These are phyloP conservation scores for Epirrhoe alternata DNA, from an alignment of 2,888 invertebrate genomes.

Conservation along the genomic window DNA sequence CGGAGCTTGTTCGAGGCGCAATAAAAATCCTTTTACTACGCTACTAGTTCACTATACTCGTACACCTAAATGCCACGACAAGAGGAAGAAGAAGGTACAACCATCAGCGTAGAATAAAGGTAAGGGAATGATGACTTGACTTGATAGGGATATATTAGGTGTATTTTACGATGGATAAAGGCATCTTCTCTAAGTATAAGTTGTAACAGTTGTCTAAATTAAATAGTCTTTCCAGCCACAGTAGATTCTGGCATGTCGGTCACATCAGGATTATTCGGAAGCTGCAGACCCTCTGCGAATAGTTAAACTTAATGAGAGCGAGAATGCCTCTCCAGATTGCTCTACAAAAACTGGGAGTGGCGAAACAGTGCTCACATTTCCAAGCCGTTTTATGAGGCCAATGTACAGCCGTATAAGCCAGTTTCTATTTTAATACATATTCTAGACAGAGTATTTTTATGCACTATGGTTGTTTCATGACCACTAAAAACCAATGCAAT, in stretches of 20 bases:
- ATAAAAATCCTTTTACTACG: too few species aligned
- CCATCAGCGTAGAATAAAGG: too few species aligned
- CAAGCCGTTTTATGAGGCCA: slow-evolving; percentile 19
- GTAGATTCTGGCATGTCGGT: slow-evolving; percentile 42
- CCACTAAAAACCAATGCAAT: too few species aligned
- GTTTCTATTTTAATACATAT: neutral
- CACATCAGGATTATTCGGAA: slow-evolving; percentile 54
- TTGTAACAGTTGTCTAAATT: neutral
- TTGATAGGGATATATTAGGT: too few species aligned
- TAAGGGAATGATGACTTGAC: too few species aligned
- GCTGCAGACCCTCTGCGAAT: slow-evolving; percentile 61
- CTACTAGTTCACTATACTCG: too few species aligned
- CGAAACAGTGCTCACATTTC: slow-evolving; percentile 16
- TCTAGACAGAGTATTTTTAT: too few species aligned
- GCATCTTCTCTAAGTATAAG: neutral
- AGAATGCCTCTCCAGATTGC: slow-evolving; percentile 29
- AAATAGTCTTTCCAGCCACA: slow-evolving; percentile 47
- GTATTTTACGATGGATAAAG: too few species aligned
- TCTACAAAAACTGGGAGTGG: slow-evolving; percentile 26
- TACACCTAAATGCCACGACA: too few species aligned
- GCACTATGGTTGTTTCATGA: too few species aligned
- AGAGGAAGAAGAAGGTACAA: too few species aligned
- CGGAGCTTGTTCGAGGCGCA: too few species aligned
- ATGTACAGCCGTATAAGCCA: neutral
- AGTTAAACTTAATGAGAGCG: slow-evolving; percentile 70